Conservation (phyloP, 2,888 invertebrate genomes). For the Timema cristinae region DNA sequence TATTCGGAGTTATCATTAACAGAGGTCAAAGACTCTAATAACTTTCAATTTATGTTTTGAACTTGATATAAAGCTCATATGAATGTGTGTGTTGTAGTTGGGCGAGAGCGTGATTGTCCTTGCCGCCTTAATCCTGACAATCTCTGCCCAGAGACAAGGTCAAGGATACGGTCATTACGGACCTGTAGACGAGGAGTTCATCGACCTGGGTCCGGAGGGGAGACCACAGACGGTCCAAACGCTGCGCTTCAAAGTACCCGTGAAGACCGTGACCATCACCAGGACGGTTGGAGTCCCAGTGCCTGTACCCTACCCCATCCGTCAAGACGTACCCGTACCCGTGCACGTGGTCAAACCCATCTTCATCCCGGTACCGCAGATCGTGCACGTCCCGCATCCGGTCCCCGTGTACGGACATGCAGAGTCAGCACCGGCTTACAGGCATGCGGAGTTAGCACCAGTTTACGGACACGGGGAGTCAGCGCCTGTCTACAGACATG, state of each 20-base stretch:
- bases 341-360: slow-evolving; percentile 34
- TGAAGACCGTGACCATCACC: slow-evolving; percentile 33
- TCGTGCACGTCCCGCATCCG: slow-evolving; percentile 28
- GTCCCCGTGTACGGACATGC: background rate
- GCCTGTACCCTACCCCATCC: slow-evolving; percentile 34
- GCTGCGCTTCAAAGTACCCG: slow-evolving; percentile 22
- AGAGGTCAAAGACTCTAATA: too few species aligned
- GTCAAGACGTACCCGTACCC: slow-evolving; percentile 31
- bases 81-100: too few species aligned
- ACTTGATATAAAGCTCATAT: too few species aligned
- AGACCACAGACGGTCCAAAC: slow-evolving; percentile 13
- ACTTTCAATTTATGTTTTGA: too few species aligned
- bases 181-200: slow-evolving; percentile 5
- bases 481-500: too few species aligned
- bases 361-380: slow-evolving; percentile 31
- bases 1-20: too few species aligned
- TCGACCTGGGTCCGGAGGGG: slow-evolving; percentile 16
- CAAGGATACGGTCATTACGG: background rate
- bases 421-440: too few species aligned
- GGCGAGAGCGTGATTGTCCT: too few species aligned
- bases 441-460: too few species aligned
- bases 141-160: background rate
- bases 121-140: background rate
- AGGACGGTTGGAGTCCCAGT: slow-evolving; percentile 34
- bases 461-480: too few species aligned